phyloP scores from a whole-genome alignment of 2,797 vertebrate genomes.

The Leptoclinus maculatus region DNA sequence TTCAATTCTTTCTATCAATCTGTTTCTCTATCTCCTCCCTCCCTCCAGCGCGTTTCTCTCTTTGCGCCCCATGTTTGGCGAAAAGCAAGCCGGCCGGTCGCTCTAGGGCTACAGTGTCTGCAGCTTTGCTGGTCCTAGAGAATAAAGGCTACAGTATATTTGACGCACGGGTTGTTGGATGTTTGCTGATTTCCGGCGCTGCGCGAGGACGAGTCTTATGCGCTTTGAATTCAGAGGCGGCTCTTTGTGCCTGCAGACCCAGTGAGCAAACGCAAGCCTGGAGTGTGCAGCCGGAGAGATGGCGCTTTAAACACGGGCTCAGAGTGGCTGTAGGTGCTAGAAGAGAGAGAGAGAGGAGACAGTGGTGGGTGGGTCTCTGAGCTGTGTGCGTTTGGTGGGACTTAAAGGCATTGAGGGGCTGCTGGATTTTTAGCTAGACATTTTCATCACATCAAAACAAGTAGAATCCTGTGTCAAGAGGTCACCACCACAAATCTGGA shows the following conservation, averaged over 20 bases:
- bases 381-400: slow-evolving; percentile 1
- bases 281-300: slow-evolving; percentile 63
- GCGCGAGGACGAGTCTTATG: slow-evolving; percentile 36
- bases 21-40: slow-evolving; percentile 26
- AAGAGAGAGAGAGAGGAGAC: slow-evolving; percentile 24
- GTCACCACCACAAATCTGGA: neutral
- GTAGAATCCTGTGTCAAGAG: neutral
- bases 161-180: slow-evolving; percentile 29
- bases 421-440: neutral
- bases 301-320: slow-evolving; percentile 67
- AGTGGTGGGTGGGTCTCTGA: slow-evolving; percentile 14
- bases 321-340: slow-evolving; percentile 45
- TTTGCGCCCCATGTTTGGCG: slow-evolving; percentile 37
- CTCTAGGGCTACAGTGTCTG: slow-evolving; percentile 29
- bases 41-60: slow-evolving; percentile 14
- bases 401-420: neutral
- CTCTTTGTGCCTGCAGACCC: slow-evolving; percentile 50
- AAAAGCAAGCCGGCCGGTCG: slow-evolving; percentile 18
- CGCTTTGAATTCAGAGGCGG: slow-evolving; percentile 62
- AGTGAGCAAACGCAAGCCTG: slow-evolving; percentile 54
- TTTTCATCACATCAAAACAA: neutral
- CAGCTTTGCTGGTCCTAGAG: slow-evolving; percentile 8
- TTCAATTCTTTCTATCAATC: neutral
- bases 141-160: slow-evolving; percentile 13
- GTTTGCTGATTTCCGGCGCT: slow-evolving; percentile 36